Evolutionary conservation across 2,797 vertebrate species (phyloP).

Genomic region (Prunella strophiata): DNA sequence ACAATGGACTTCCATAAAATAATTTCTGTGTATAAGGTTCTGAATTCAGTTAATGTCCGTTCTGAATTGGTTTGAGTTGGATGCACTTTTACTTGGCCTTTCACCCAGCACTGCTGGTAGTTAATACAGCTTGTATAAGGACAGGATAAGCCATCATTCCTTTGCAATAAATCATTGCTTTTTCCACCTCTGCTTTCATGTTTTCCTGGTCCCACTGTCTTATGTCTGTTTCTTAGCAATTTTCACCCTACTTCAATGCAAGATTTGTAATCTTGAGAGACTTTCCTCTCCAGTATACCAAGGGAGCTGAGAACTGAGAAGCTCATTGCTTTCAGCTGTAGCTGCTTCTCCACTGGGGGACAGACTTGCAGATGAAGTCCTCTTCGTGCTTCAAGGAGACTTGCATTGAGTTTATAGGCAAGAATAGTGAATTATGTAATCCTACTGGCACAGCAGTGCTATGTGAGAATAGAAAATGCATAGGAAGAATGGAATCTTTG

Average conservation of each 20-base stretch:
- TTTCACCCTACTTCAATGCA: background rate
- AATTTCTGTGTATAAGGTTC: background rate
- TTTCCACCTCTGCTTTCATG: background rate
- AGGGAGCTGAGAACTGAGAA: background rate
- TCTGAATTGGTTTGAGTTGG: background rate
- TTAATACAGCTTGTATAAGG: background rate
- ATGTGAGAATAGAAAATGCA: background rate
- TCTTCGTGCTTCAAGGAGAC: background rate
- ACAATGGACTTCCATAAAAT: background rate
- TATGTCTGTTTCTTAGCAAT: background rate
- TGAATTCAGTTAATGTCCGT: background rate
- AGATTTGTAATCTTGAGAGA: background rate
- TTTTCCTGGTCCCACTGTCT: background rate
- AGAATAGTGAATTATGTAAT: conserved; percentile 17
- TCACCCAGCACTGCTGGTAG: background rate
- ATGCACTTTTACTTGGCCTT: background rate
- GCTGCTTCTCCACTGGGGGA: background rate
- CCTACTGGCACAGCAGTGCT: background rate
- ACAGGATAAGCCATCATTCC: background rate
- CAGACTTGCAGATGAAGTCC: background rate
- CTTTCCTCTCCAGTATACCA: background rate
- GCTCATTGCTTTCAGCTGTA: background rate
- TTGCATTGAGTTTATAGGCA: background rate
- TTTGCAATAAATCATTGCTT: background rate
- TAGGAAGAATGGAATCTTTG: conserved; percentile 27